Evolutionary conservation across 2,888 invertebrate genomes (phyloP), one percentile per base, ranked within the genome.

Genomic region (Dastarcus helophoroides): DNA sequence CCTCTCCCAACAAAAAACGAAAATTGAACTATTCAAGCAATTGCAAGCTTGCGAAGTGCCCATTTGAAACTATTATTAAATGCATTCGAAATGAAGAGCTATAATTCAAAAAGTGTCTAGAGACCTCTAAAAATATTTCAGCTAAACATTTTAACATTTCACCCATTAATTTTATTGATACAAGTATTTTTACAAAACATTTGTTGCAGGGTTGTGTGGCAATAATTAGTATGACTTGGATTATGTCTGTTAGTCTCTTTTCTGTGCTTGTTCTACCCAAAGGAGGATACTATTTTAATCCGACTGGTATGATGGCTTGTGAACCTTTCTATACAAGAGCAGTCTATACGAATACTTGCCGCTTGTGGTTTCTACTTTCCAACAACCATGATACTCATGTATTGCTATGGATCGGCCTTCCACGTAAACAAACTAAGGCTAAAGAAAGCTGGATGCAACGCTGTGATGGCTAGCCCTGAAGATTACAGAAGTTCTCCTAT

Each of bases 361-460:
- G 85, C 85, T 47, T 88, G 86, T 60, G 79, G 82, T 38, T 83
- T 88, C 63, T 89, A 88, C 61, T 88, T 88, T 50, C 86, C 88
- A 12, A 86, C 88, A 14, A 86, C 86, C 15, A 86, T 88, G 86
- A 82, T 85, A 37, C 67, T 88, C 49, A 86, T 86, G 85, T 88
- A 88, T 58, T 86, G 86, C 63, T 88, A 88, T 54, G 86, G 86
- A 16, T 85, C 85, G 12, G 86, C 86, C 27, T 86, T 86, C 57
- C 86, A 86, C 62, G 83, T 84, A 52, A 85, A 84, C 64, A 83
- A 84, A 61, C 73, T 79, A 41, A 71, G 83, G 38, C 68, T 73
- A 42, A 77, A 76, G 59, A 64, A 63, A 44, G 58, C 48, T 16
- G 30, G 32, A 16, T 54, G 55, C 41, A 54, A 46, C 37, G 6